Evolutionary conservation across 1,140 invertebrate genomes (phyloP).

Genomic region (Rhyzopertha dominica): DNA sequence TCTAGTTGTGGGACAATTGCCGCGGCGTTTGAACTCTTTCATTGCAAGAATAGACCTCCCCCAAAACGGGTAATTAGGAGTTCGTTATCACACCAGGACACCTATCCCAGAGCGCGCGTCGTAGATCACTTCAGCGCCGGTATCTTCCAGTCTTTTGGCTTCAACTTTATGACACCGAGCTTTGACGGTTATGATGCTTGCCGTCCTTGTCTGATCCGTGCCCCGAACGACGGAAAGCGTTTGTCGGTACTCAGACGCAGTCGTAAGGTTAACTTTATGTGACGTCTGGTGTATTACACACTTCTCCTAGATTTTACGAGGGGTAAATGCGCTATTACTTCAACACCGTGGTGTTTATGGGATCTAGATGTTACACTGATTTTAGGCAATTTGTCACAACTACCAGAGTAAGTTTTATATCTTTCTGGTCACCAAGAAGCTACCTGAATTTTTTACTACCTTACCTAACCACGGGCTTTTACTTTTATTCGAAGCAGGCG

Average conservation of each 20-base stretch:
- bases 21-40: conserved; percentile 28
- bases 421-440: too few species aligned
- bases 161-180: conserved; percentile 37
- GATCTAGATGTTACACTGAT: conserved; percentile 31
- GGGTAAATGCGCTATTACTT: conserved; percentile 40
- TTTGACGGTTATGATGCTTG: conserved; percentile 40
- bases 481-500: too few species aligned
- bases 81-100: conserved; percentile 28
- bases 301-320: conserved; percentile 43
- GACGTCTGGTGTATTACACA: conserved; percentile 43
- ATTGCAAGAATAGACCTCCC: conserved; percentile 22
- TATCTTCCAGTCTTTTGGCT: conserved; percentile 35
- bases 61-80: conserved; percentile 25
- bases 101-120: conserved; percentile 21
- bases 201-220: conserved; percentile 27
- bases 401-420: background rate
- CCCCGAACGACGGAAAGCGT: background rate
- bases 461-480: too few species aligned
- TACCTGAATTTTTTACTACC: too few species aligned
- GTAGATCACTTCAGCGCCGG: conserved; percentile 24
- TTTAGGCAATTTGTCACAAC: conserved; percentile 10
- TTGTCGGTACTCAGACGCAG: conserved; percentile 14
- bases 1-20: conserved; percentile 36
- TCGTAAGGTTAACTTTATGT: conserved; percentile 38
- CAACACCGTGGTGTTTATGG: conserved; percentile 35